Conservation (phyloP, 1,140 invertebrate genomes). For the Neodiprion fabricii region DNA sequence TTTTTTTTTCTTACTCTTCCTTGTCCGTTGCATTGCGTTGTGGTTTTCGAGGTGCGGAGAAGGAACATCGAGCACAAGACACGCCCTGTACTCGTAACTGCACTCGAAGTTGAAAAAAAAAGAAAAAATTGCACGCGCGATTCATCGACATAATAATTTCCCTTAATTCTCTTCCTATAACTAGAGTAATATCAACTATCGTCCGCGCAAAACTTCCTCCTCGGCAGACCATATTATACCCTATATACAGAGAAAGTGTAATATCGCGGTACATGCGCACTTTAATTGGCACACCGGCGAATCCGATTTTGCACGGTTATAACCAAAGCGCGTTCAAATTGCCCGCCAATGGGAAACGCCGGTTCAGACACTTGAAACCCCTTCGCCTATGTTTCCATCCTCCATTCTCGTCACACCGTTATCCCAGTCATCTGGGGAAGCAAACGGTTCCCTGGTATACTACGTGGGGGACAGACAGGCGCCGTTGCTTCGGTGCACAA, state of each 20-base stretch:
- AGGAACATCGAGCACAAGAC: neutral
- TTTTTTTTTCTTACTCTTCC: neutral
- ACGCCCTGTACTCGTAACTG: too few relatives aligned
- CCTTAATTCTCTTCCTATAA: too few relatives aligned
- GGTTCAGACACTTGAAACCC: neutral
- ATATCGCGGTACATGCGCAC: too few relatives aligned
- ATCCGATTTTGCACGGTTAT: too few relatives aligned
- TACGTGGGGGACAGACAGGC: conserved; percentile 21
- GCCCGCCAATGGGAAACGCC: neutral
- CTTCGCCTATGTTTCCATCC: neutral
- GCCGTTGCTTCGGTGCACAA: neutral
- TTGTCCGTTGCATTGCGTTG: neutral
- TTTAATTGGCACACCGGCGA: too few relatives aligned
- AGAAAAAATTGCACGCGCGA: too few relatives aligned
- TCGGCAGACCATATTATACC: too few relatives aligned
- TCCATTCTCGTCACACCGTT: conserved; percentile 33
- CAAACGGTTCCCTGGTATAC: conserved; percentile 36
- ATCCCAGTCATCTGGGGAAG: conserved; percentile 34
- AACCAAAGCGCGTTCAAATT: neutral
- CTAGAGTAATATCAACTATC: too few relatives aligned
- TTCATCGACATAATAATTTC: too few relatives aligned
- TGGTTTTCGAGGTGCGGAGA: neutral
- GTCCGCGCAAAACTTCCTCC: too few relatives aligned
- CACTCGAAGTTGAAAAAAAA: too few relatives aligned
- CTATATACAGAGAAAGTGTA: too few relatives aligned